Base-by-base conservation (phyloP, 1,140 invertebrate species). In the Centruroides sculpturatus region DNA sequence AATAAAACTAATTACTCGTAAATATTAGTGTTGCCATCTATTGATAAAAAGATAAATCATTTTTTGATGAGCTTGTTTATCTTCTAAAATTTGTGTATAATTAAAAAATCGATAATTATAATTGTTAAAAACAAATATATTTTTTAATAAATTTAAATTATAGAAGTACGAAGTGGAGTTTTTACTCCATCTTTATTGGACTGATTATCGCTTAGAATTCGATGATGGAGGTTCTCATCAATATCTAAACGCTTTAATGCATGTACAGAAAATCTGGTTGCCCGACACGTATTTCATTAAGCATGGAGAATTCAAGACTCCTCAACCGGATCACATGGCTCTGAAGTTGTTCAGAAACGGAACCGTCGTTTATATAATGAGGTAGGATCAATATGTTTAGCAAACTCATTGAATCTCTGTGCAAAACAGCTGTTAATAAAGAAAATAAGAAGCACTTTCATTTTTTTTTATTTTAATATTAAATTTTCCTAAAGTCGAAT, bases 81-180 rank as follows among this genome's bases (percentile, higher is more conserved):
- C 2, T 23, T 23, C 2, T 23, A 23, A 23, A 23, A 23, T 23
- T 23, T 23, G 23, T 23, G 23, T 23, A 23, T 23, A 23, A 23
- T 23, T 23, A 23, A 23, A 23, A 23, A 23, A 23, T 2, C 23
- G 23, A 23, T 23, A 23, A 23, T 23, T 23, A 23, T 23, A 23
- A 23, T 23, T 23, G 23, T 23, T 23, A 23, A 23, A 23, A 23
- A 23, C 23, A 41, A 41, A 6, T 41, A 41, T 41, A 6, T 41
- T 2, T 41, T 6, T 41, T 41, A 6, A 41, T 41, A 6, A 41
- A 6, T 41, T 41, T 41, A 41, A 41, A 41, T 41, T 6, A 41
- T 79, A 92, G 89, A 92, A 92, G 87, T 93, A 93, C 77, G 89
- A 93, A 76, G 88, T 92, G 66, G 90, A 92, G 74, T 92, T 93